Percentiles rank a stretch among this genome's conserved stretches.
These are phyloP conservation scores for Meloidogyne chitwoodi DNA, from an alignment of 1,140 invertebrate genomes.

Conservation along the genomic window DNA sequence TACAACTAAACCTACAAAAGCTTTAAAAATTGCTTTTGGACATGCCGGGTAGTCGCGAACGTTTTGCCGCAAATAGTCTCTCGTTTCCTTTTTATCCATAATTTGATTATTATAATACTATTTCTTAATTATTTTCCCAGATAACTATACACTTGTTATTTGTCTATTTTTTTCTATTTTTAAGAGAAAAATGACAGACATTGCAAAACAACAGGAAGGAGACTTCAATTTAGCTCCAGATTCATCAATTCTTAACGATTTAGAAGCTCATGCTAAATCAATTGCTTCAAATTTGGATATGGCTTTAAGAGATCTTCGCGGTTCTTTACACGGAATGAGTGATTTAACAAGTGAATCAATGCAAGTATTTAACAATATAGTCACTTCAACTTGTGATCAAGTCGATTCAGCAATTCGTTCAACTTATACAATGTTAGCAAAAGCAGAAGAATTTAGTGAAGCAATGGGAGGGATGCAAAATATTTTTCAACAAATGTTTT, in stretches of 20 bases:
- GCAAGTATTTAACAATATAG: conserved; percentile 34
- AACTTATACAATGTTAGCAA: conserved; percentile 42
- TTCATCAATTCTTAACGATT: conserved; percentile 21
- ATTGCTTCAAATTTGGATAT: conserved; percentile 45
- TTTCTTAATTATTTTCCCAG: too few species aligned
- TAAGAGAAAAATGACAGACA: background rate
- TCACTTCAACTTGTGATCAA: conserved; percentile 35
- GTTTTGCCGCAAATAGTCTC: too few species aligned
- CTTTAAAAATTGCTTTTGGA: too few species aligned
- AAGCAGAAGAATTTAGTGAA: conserved; percentile 33
- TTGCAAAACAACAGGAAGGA: background rate
- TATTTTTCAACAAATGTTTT: conserved; percentile 35
- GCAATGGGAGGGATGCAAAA: conserved; percentile 30
- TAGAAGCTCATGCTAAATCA: conserved; percentile 38
- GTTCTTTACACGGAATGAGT: conserved; percentile 40
- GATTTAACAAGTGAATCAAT: conserved; percentile 39
- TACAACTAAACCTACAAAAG: too few species aligned
- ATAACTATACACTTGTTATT: too few species aligned
- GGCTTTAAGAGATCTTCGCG: conserved; percentile 38
- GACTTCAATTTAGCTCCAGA: conserved; percentile 29
- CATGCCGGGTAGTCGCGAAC: too few species aligned
- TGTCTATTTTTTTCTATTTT: too few species aligned
- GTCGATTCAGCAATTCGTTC: conserved; percentile 38
- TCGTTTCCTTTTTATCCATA: too few species aligned
- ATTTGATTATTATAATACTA: too few species aligned